A percentile compares a stretch with the other conserved stretches of the same genome.
These are phyloP conservation scores for Falco punctatus DNA, from an alignment of 2,113 vertebrate species.

Conservation along the genomic window DNA sequence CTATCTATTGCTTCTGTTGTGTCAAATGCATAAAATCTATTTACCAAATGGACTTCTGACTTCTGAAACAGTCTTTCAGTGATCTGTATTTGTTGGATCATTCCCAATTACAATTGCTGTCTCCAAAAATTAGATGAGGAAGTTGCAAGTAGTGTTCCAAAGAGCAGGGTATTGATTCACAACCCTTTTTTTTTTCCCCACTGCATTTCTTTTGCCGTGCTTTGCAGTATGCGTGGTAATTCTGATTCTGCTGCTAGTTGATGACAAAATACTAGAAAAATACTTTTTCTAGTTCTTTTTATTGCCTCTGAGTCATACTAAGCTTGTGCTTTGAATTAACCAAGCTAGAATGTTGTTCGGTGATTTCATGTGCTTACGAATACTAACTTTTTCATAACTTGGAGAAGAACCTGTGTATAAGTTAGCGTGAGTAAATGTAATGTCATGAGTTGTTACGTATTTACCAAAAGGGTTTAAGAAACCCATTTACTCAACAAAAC, in stretches of 20 bases:
- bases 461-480: not conserved
- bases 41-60: not conserved
- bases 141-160: not conserved
- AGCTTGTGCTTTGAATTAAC: not conserved
- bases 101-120: not conserved
- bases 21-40: not conserved
- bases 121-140: not conserved
- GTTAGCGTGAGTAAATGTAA: not conserved
- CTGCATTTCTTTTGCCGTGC: not conserved
- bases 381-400: not conserved
- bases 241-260: not conserved
- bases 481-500: not conserved
- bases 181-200: no score
- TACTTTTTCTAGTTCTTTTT: not conserved
- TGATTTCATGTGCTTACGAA: not conserved
- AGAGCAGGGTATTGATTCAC: not conserved
- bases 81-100: not conserved
- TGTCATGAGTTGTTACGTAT: accelerated
- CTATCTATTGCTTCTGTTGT: not conserved
- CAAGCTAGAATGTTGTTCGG: not conserved
- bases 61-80: not conserved
- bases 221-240: not conserved
- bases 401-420: not conserved
- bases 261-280: not conserved
- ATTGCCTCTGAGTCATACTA: not conserved